phyloP scores from a whole-genome alignment of 2,113 vertebrate genomes.

The Emydura subglobosa region DNA sequence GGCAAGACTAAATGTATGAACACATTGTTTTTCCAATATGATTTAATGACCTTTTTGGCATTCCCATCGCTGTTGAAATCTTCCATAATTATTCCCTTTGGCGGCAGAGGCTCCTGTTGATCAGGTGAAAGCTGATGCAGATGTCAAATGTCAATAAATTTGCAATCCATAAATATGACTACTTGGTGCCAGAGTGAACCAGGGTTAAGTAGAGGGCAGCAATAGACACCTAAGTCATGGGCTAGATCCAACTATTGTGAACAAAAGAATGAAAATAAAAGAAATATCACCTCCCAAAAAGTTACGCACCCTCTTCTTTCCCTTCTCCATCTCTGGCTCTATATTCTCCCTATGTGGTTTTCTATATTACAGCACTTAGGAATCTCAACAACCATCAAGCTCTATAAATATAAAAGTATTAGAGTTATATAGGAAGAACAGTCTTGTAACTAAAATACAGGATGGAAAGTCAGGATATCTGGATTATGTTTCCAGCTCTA shows the following conservation, averaged over 20 bases:
- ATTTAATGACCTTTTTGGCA: slow-evolving; percentile 81
- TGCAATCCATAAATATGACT: slow-evolving; percentile 76
- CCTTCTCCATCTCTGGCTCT: background rate
- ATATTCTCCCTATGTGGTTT: background rate
- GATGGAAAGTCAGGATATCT: rapidly evolving
- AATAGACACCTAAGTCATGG: slow-evolving; percentile 7
- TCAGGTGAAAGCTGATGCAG: slow-evolving; percentile 76
- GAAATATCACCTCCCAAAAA: background rate
- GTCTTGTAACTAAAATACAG: background rate
- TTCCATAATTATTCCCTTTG: slow-evolving; percentile 79
- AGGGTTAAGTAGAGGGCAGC: slow-evolving; percentile 71
- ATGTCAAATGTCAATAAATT: slow-evolving; percentile 83
- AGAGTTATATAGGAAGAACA: background rate
- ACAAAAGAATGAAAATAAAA: background rate
- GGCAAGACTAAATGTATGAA: slow-evolving; percentile 71
- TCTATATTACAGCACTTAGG: background rate
- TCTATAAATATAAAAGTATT: background rate
- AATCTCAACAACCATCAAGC: background rate
- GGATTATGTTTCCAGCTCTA: background rate
- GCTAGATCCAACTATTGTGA: background rate
- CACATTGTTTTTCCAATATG: slow-evolving; percentile 77
- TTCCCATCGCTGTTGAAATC: slow-evolving; percentile 77
- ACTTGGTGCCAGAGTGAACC: slow-evolving; percentile 45
- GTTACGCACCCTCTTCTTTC: background rate
- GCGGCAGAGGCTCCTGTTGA: slow-evolving; percentile 75